Base-by-base conservation (phyloP, 92 coral and sea anemone genomes). In the Epizoanthus fatuus region DNA sequence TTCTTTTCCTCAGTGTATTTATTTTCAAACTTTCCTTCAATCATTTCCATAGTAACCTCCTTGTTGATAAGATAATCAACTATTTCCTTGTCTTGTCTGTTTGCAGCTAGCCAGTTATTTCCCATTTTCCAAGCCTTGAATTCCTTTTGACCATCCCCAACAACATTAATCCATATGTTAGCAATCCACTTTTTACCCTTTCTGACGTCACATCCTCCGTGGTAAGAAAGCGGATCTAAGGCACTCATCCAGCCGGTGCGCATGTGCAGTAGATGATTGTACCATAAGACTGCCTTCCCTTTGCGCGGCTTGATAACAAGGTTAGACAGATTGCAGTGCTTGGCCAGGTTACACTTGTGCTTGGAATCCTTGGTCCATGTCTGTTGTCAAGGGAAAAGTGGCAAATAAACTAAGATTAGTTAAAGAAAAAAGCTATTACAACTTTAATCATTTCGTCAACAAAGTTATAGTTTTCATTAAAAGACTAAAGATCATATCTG, bases 151-250 rank as follows among this genome's bases (percentile, higher is more conserved):
- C 99, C 99, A 79, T 96, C 98, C 0, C 99, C 99, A 22, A 86
- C 84, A 15, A 96, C 73, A 11, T 95, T 92, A 10, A 96, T 89
- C 99, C 99, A 96, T 51, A 88, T 89, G 74, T 93, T 92, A 2
- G 99, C 99, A 7, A 95, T 84, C 99, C 99, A 97, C 80, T 95
- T 97, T 20, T 93, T 95, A 6, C 99, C 98, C 55, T 91, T 89
- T 40, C 25, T 81, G 38, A 96, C 96, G 49, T 59, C 85, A 76
- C 99, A 97, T n/a, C 87, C 95, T n/a, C 99, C 99, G 44, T 95
- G 95, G 65, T 89, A 92, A 15, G 98, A 85, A 3, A 93, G 65
- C 3, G 98, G 98, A 45, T 97, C 98, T 38, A 93, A 51, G 1
- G 94, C 95, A 47, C 98, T 95, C 8, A 93, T 67, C 99, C 99